phyloP scores from a whole-genome alignment of 2,888 invertebrate genomes.

The Drosophila ezoana region DNA sequence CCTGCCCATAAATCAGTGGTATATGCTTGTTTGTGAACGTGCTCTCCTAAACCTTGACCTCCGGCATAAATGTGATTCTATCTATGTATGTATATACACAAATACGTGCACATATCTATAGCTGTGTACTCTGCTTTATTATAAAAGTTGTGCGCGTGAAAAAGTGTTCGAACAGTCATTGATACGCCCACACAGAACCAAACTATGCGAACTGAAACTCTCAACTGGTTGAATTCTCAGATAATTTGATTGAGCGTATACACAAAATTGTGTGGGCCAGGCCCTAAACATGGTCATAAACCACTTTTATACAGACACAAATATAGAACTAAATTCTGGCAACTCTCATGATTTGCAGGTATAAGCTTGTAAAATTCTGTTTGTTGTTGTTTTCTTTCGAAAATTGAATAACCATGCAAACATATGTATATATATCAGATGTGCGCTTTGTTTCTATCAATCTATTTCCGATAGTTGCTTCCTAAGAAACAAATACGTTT shows the following conservation, averaged over 20 bases:
- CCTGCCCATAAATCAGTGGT: conserved; percentile 42
- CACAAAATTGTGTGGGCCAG: conserved; percentile 3
- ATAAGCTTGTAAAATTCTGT: background rate
- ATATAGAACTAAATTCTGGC: background rate
- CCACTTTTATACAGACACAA: background rate
- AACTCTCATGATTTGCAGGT: background rate
- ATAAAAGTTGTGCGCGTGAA: background rate
- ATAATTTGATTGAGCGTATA: background rate
- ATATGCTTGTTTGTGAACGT: conserved; percentile 36
- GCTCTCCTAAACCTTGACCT: conserved; percentile 50
- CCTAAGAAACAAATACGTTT: too few relatives aligned
- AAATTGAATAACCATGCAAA: too few relatives aligned
- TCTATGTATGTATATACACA: background rate
- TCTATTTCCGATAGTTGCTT: too few relatives aligned
- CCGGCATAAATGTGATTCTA: conserved; percentile 20
- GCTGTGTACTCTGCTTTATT: background rate
- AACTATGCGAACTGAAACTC: background rate
- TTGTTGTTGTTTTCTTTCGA: too few relatives aligned
- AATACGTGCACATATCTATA: conserved; percentile 2
- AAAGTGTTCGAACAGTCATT: background rate
- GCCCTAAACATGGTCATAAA: background rate
- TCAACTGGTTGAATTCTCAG: background rate
- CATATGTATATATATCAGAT: too few relatives aligned
- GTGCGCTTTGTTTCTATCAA: too few relatives aligned
- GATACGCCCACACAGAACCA: background rate